phyloP scores from a whole-genome alignment of 2,888 invertebrate genomes.

The Drepanosiphum platanoidis region DNA sequence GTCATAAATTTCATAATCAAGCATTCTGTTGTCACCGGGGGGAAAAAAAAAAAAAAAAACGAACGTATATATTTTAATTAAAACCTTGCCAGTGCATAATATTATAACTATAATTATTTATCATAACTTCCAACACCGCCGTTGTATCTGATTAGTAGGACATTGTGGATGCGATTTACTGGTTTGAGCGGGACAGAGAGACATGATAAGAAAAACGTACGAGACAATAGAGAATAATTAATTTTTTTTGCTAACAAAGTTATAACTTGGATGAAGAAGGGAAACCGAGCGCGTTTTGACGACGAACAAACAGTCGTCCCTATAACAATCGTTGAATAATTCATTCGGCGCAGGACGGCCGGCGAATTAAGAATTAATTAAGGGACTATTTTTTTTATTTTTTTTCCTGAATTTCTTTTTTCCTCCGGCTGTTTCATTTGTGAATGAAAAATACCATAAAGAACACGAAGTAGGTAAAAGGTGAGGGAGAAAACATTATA shows the following conservation, averaged over 20 bases:
- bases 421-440: conserved; percentile 16
- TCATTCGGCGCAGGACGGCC: neutral
- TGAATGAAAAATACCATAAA: conserved; percentile 3
- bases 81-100: neutral
- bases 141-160: conserved; percentile 2
- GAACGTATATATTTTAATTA: neutral
- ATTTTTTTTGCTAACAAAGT: conserved; percentile 39
- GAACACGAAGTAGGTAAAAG: conserved; percentile 8
- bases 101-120: neutral
- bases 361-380: conserved; percentile 46
- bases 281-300: conserved; percentile 21
- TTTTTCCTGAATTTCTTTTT: neutral
- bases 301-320: conserved; percentile 38
- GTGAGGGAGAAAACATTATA: neutral
- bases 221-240: conserved; percentile 31
- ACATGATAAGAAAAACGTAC: conserved; percentile 17
- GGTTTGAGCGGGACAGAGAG: neutral
- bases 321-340: conserved; percentile 50
- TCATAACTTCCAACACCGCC: neutral
- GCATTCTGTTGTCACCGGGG: neutral
- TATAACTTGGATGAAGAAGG: conserved; percentile 5
- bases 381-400: conserved; percentile 10
- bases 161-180: conserved; percentile 9
- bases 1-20: neutral
- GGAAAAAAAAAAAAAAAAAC: neutral